Evolutionary conservation across 1,140 invertebrate species (phyloP).

Genomic region (Andrena cerasifolii): DNA sequence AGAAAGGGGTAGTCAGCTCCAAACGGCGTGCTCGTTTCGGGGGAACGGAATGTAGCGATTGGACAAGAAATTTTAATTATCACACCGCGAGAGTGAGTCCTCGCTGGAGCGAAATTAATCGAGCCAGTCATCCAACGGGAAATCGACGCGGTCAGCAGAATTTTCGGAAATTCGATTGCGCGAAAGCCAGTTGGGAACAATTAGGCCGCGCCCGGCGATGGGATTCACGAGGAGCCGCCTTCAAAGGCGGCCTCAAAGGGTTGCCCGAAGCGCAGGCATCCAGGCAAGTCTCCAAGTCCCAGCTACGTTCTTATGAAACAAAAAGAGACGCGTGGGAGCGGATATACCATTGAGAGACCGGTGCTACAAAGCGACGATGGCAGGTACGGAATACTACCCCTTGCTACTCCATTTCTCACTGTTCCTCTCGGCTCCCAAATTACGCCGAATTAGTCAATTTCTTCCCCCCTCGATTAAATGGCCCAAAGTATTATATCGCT

Average conservation of each 20-base stretch:
- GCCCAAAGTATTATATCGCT: too few species aligned
- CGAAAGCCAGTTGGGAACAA: slow-evolving; percentile 21
- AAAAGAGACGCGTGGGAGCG: too few species aligned
- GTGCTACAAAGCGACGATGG: too few species aligned
- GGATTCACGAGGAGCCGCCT: slow-evolving; percentile 12
- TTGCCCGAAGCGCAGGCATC: not conserved
- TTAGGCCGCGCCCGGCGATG: slow-evolving; percentile 18
- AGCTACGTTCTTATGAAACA: slow-evolving; percentile 14
- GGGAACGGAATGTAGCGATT: slow-evolving; percentile 53
- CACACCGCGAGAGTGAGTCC: slow-evolving; percentile 55
- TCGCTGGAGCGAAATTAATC: slow-evolving; percentile 63
- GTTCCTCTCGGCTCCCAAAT: too few species aligned
- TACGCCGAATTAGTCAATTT: too few species aligned
- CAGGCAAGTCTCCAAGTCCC: not conserved
- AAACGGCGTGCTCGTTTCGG: not conserved
- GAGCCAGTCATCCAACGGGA: slow-evolving; percentile 29
- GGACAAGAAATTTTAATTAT: slow-evolving; percentile 74
- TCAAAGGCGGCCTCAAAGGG: slow-evolving; percentile 11
- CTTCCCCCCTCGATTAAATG: too few species aligned
- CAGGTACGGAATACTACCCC: too few species aligned
- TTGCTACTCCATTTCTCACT: too few species aligned
- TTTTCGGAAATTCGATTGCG: slow-evolving; percentile 27
- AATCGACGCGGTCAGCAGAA: slow-evolving; percentile 39
- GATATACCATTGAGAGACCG: too few species aligned
- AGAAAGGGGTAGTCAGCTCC: not conserved